Percentiles rank a stretch among this genome's conserved stretches.
phyloP scores from a whole-genome alignment of 2,888 invertebrate species.

The Troilus luridus region DNA sequence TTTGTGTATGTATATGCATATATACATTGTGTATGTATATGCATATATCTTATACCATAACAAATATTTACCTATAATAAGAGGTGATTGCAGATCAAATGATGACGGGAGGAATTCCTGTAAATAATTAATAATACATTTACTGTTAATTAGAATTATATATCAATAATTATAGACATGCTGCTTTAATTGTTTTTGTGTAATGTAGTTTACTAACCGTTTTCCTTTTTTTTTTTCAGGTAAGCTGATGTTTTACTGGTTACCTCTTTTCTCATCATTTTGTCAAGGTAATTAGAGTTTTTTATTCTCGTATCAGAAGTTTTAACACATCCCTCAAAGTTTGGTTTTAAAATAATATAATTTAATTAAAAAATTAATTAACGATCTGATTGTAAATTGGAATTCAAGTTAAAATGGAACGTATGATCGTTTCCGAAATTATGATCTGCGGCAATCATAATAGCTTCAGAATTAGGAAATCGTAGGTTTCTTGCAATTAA shows the following conservation, averaged over 20 bases:
- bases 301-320: neutral
- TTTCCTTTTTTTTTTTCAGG: neutral
- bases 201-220: neutral
- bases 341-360: too few relatives aligned
- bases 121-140: too few relatives aligned
- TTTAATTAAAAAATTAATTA: too few relatives aligned
- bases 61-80: too few relatives aligned
- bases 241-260: neutral
- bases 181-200: neutral
- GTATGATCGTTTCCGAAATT: neutral
- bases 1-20: too few relatives aligned
- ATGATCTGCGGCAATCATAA: neutral
- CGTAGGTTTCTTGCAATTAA: neutral
- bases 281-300: neutral
- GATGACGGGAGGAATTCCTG: too few relatives aligned
- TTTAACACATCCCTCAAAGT: too few relatives aligned
- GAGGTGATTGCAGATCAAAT: too few relatives aligned
- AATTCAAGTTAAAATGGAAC: too few relatives aligned
- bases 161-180: neutral
- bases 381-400: too few relatives aligned
- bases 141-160: neutral
- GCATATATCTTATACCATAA: too few relatives aligned
- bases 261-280: neutral
- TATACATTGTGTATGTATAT: too few relatives aligned
- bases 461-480: neutral